Conservation (phyloP, 2,888 invertebrate genomes). For the Pasiphila rectangulata region DNA sequence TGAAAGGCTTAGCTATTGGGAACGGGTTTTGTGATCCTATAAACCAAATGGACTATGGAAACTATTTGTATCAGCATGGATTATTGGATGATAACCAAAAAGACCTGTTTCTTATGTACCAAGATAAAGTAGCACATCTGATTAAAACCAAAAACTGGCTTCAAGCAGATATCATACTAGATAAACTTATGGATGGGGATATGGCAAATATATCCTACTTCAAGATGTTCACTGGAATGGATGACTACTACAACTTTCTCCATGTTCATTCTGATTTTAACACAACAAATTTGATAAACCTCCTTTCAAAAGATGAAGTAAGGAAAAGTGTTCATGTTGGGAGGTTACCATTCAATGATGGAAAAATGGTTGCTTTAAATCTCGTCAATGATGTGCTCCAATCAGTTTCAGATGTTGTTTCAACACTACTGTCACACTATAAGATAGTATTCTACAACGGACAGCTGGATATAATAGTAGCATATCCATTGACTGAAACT, state of each 20-base stretch:
- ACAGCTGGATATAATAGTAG: slow-evolving; percentile 5
- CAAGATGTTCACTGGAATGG: slow-evolving; percentile 85
- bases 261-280: slow-evolving; percentile 68
- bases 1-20: slow-evolving; percentile 78
- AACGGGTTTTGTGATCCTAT: slow-evolving; percentile 77
- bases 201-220: slow-evolving; percentile 71
- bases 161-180: slow-evolving; percentile 85
- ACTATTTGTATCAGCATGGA: slow-evolving; percentile 75
- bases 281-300: slow-evolving; percentile 52
- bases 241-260: slow-evolving; percentile 87
- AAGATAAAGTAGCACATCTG: slow-evolving; percentile 75
- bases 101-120: slow-evolving; percentile 79
- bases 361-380: neutral
- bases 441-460: slow-evolving; percentile 14
- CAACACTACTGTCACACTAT: slow-evolving; percentile 12
- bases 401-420: slow-evolving; percentile 14
- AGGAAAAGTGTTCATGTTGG: slow-evolving; percentile 55
- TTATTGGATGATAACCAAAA: slow-evolving; percentile 80
- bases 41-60: slow-evolving; percentile 74
- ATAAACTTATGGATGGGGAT: slow-evolving; percentile 81
- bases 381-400: slow-evolving; percentile 5
- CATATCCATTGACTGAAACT: slow-evolving; percentile 13
- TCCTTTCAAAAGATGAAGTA: slow-evolving; percentile 59
- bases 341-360: neutral
- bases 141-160: slow-evolving; percentile 83